Base-by-base conservation (phyloP, 2,113 vertebrate species). In the Lonchura striata region DNA sequence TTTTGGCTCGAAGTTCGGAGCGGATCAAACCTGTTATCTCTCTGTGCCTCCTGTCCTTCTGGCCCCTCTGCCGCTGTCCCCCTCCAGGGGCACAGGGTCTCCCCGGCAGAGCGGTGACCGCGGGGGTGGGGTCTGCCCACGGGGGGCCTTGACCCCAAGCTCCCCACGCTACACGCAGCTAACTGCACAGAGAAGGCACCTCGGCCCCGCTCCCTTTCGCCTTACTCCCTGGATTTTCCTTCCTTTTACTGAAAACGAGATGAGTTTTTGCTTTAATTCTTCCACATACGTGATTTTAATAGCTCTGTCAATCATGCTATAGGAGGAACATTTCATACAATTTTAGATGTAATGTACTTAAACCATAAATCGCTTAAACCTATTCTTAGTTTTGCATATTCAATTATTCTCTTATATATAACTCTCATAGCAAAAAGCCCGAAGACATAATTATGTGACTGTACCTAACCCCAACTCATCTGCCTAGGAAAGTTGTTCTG, bases 301-400 rank as follows among this genome's bases (percentile, higher is more conserved):
- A 98, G 95, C 74, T 94, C 95, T 84, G 82, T 95, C 97, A 96
- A 95, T 97, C 97, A 97, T 20, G 30, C 83, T 85, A 82, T 90
- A 96, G 91, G 93, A 93, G 83, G 77, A 96, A 91, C 95, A 90
- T 86, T 96, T 95, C 42, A 95, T 93, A 97, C 92, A 91, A 71
- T 97, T 93, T 82, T 94, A 83, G 95, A 88, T 84, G 60, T 47
- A 92, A 97, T 85, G 83, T 89, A 76, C 93, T 97, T 91, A 84
- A 91, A 92, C 61, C 70, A 82, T 64, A 94, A 92, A 94, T 88
- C 42, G 35, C 63, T 96, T 94, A 92, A 94, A 91, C 69, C 88
- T 94, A 89, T 92, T 94, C 88, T 96, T 95, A 96, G 88, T 92
- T 92, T 92, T 85, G 82, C 92, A 92, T 90, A 78, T 96, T 92